Base-by-base conservation (phyloP, 2,888 invertebrate genomes). In the Drosophila melanosoma region DNA sequence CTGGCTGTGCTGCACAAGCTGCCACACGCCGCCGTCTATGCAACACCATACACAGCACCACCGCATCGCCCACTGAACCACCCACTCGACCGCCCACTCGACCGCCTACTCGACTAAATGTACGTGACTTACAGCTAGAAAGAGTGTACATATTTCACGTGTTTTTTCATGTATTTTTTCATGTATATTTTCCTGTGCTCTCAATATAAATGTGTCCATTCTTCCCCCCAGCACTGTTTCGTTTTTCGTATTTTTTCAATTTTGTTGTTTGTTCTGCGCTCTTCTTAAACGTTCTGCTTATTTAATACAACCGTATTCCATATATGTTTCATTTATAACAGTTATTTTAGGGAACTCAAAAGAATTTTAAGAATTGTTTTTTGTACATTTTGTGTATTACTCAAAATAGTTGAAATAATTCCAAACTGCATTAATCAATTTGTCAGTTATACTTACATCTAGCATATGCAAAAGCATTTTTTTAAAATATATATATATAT, bases 391-490 rank as follows among this genome's bases (percentile, higher is more conserved):
- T 2, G 0, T 12, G 11, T 38, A 26, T 11, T 45, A 73, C 59
- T 36, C 36, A 0, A 36, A 36, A 36, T 36, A 36, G 15, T 36
- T 17, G 15, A 63, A 42, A 72, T 54, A 59, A 51, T 29, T 29
- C 17, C 11, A 3, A 17, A 32, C 11, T 10, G 20, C n/a, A 8
- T 26, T 8, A 17, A n/a, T 3, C 8, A 36, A 60, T 26, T 51
- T 52, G n/a, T 52, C 38, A 38, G 26, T 29, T 29, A 40, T 70
- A 70, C 70, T 70, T 62, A 70, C 70, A 70, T 70, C 70, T 17
- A 69, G 58, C 52, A 69, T 63, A 49, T 69, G 71, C 58, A 59
- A 64, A 26, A 70, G 59, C 72, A 70, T 70, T 61, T 29, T 59
- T 26, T n/a, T n/a, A n/a, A n/a, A n/a, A 12, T 12, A 4, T 23